These are phyloP conservation scores for Litoditis marina DNA, from an alignment of 2,888 invertebrate genomes.

Conservation along the genomic window DNA sequence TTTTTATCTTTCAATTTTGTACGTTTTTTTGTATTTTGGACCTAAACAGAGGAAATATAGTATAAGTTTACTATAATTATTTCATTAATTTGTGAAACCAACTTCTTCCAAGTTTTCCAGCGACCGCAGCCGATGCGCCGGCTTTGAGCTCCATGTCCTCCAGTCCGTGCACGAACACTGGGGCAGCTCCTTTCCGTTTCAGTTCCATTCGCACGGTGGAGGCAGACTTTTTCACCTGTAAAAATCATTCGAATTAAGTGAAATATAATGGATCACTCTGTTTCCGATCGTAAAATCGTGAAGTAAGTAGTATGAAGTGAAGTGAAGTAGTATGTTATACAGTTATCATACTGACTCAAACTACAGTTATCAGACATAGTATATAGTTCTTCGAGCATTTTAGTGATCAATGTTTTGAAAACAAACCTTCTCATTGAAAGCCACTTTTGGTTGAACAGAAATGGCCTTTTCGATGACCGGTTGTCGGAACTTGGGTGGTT, in stretches of 20 bases:
- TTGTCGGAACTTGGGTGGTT: slow-evolving; percentile 48
- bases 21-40: too few species aligned
- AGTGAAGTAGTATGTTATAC: too few species aligned
- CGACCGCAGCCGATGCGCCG: slow-evolving; percentile 57
- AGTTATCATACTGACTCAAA: too few species aligned
- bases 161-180: slow-evolving; percentile 55
- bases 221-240: slow-evolving; percentile 28
- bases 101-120: slow-evolving; percentile 53
- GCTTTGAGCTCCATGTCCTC: slow-evolving; percentile 59
- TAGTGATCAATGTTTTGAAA: too few species aligned
- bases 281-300: neutral
- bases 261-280: slow-evolving; percentile 2
- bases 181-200: slow-evolving; percentile 50
- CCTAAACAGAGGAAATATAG: too few species aligned
- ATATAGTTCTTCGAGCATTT: too few species aligned
- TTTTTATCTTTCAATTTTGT: too few species aligned
- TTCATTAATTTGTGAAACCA: slow-evolving; percentile 2
- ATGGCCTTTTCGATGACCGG: slow-evolving; percentile 23
- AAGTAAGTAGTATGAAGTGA: too few species aligned
- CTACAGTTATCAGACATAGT: too few species aligned
- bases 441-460: slow-evolving; percentile 38
- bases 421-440: slow-evolving; percentile 32
- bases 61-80: too few species aligned
- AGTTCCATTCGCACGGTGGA: slow-evolving; percentile 34
- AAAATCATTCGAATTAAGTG: neutral